These are phyloP conservation scores for Caracal caracal DNA, from an alignment of 2,113 vertebrate genomes.

Conservation along the genomic window DNA sequence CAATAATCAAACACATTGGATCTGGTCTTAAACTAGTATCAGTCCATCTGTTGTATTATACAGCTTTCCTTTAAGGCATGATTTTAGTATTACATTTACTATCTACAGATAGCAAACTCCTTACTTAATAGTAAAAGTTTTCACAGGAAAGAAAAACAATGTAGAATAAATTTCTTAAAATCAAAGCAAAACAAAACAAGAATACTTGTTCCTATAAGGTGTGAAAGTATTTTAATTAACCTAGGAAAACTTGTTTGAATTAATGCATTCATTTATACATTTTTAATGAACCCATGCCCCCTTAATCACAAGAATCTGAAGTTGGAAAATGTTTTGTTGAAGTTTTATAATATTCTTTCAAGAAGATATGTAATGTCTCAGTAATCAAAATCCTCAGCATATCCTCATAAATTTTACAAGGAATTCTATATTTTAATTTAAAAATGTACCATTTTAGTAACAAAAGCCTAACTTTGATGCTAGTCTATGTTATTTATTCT, in stretches of 20 bases:
- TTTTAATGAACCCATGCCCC: background rate
- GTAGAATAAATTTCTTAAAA: background rate
- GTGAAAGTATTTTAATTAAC: conserved; percentile 13
- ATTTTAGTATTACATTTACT: background rate
- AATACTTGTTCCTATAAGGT: background rate
- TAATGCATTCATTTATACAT: background rate
- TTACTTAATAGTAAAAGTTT: background rate
- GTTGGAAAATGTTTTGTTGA: background rate
- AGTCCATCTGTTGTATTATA: background rate
- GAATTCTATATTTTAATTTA: background rate
- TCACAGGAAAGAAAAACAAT: background rate
- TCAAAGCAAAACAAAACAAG: background rate
- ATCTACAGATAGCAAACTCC: background rate
- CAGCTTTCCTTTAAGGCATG: background rate
- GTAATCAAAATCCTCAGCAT: background rate
- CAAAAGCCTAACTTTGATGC: background rate
- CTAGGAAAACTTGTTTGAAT: conserved; percentile 14
- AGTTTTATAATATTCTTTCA: background rate
- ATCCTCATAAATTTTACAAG: background rate
- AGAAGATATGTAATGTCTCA: background rate
- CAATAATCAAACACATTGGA: background rate
- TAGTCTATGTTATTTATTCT: background rate
- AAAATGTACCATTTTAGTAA: background rate
- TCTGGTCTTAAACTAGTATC: background rate
- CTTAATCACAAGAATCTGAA: background rate